Evolutionary conservation across 1,140 invertebrate species (phyloP), one percentile per base, ranked within the genome.

Genomic region (Agrypnia vestita): DNA sequence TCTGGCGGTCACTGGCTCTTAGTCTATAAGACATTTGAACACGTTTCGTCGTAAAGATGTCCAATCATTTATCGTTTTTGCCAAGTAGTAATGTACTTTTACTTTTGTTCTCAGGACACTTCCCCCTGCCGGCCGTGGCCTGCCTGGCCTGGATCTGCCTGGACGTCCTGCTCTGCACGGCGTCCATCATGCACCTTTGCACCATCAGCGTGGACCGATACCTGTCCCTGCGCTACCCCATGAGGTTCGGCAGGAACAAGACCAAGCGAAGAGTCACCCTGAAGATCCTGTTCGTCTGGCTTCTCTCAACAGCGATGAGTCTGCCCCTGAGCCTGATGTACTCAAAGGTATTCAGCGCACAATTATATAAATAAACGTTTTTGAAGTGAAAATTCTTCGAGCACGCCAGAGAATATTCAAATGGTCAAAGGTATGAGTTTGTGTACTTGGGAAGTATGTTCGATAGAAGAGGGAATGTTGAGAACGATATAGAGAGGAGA

Each of bases 91-190:
- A 35, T 35, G 25, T 35, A 35, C 6, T 53, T 80, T 79, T 64
- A 13, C 49, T 71, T 64, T 84, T 88, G 89, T 82, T 91, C 92
- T n/a, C 92, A 96, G 95, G 95, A 72, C 94, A 94, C 84, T 97
- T 96, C 85, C 95, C 95, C 1, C 87, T 96, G 56, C 92, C 95
- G 6, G 93, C 95, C 0, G 92, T 94, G 21, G 95, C 95, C 86
- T 96, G 95, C 86, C 91, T 96, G 47, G 92, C 92, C n/a, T 96
- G 96, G 96, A 95, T 96, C 72, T 96, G 94, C 84, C 90, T 96
- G 84, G 97, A 99, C 89, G 97, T 99, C 0, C 90, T 99, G 0
- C 97, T 98, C 85, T 98, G 96, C 86, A 99, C 97, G 0, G 97
- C 97, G 0, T 97, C 96, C 72, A 98, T 98, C 85, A 96, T 98